Percentiles rank a stretch among this genome's conserved stretches.
Conservation (phyloP, 2,113 vertebrate species). For the Brachionichthys hirsutus region DNA sequence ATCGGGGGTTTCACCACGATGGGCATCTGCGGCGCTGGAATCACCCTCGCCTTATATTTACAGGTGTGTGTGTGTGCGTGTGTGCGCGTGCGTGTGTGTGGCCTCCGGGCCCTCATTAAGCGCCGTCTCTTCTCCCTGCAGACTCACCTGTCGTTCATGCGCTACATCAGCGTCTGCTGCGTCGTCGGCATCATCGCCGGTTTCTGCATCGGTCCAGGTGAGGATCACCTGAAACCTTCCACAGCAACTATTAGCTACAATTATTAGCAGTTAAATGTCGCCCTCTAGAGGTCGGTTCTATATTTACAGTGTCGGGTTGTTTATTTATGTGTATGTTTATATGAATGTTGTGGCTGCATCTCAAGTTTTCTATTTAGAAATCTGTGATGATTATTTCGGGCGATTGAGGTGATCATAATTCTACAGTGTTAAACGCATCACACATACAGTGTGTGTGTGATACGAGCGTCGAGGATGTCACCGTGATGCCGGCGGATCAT, state of each 20-base stretch:
- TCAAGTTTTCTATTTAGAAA: too few species aligned
- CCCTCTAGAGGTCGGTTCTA: slow-evolving; percentile 52
- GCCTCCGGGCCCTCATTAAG: background rate
- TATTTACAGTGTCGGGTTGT: too few species aligned
- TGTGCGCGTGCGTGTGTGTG: background rate
- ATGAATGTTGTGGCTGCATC: background rate
- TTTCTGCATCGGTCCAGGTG: slow-evolving; percentile 91
- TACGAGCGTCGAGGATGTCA: too few species aligned
- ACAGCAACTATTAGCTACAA: too few species aligned
- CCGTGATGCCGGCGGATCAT: background rate
- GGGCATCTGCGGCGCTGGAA: slow-evolving; percentile 85
- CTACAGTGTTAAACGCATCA: too few species aligned
- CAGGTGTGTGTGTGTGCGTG: slow-evolving; percentile 73
- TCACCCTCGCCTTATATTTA: slow-evolving; percentile 83
- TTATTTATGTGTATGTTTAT: slow-evolving; percentile 5
- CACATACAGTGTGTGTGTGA: too few species aligned
- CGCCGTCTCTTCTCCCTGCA: slow-evolving; percentile 45
- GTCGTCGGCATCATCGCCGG: slow-evolving; percentile 89
- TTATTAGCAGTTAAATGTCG: slow-evolving; percentile 50
- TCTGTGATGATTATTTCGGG: too few species aligned
- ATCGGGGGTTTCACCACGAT: slow-evolving; percentile 85
- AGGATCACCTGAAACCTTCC: background rate
- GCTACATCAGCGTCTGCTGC: slow-evolving; percentile 82
- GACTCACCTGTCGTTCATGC: slow-evolving; percentile 80
- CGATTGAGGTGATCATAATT: too few species aligned